Conservation (phyloP, 2,888 invertebrate species). For the Nomada hirtipes region DNA sequence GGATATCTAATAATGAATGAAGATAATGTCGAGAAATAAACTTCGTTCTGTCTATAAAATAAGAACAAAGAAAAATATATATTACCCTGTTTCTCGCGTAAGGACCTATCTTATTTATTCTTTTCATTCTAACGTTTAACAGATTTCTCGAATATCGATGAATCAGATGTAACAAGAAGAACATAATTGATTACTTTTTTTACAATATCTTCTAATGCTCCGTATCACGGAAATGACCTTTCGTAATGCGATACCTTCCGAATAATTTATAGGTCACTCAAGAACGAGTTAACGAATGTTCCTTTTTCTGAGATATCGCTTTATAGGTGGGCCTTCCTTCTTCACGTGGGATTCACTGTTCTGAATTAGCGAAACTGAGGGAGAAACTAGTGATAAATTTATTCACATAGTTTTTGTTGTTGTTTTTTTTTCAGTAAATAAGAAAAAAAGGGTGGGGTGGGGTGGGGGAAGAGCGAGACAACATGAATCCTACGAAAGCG, state of each 20-base stretch:
- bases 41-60: conserved; percentile 31
- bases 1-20: conserved; percentile 75
- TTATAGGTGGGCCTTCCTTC: conserved; percentile 71
- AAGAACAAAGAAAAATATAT: conserved; percentile 64
- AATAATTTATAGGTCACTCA: conserved; percentile 71
- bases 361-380: conserved; percentile 42
- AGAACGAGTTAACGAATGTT: conserved; percentile 71
- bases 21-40: conserved; percentile 72
- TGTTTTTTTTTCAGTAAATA: not conserved
- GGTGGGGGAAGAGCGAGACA: not conserved
- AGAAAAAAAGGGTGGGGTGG: not conserved
- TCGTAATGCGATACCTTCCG: conserved; percentile 58
- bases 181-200: conserved; percentile 32
- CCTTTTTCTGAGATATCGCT: conserved; percentile 76
- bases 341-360: conserved; percentile 74
- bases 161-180: conserved; percentile 4
- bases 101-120: conserved; percentile 77
- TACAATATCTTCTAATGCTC: conserved; percentile 30
- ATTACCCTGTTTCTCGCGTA: conserved; percentile 71
- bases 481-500: conserved; percentile 55
- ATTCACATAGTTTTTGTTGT: conserved; percentile 30
- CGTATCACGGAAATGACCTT: conserved; percentile 44
- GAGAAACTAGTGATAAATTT: conserved; percentile 47
- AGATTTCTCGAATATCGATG: conserved; percentile 32
- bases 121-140: conserved; percentile 56